Base-by-base conservation (phyloP, 2,797 vertebrate genomes). In the Helarctos malayanus region DNA sequence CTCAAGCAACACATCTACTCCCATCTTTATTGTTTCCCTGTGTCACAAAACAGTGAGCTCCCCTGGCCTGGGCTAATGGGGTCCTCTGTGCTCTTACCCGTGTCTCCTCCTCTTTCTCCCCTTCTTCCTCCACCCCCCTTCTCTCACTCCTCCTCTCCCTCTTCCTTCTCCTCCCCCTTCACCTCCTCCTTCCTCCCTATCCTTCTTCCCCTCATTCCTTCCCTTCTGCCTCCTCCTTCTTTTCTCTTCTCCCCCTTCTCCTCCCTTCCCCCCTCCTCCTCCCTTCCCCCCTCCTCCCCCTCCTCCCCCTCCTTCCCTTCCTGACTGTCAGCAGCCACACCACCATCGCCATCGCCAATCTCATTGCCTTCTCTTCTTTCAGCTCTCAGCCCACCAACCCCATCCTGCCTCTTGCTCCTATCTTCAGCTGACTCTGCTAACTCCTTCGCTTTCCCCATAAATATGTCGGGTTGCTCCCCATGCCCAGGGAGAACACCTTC, bases 371-470 rank as follows among this genome's bases (percentile, higher is more conserved):
- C 16, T 38, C 32, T 45, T 16, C 49, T 8, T 68, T 68, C 27
- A 6, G 35, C 2, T 3, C 0, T 54, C 47, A 0, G 11, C 11
- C n/a, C n/a, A 12, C 12, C 8, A 5, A 3, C 14, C 4, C 1
- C 35, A 15, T 15, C 27, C 14, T n/a, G 10, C 5, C 76, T 21
- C 45, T 78, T 15, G 23, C 41, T 35, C 3, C 13, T 13, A 1
- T 45, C 54, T 54, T 4, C 13, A 35, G 23, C 45, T 25, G 35
- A 10, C 29, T 63, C 35, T 18, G 1, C 13, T 0, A 3, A 15
- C 0, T 6, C n/a, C 52, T 52, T 41, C 88, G 12, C n/a, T 19
- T n/a, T 19, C 21, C 45, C n/a, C n/a, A 7, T 41, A 2, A 21
- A 68, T 3, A 14, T 3, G 5, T n/a, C 0, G 2, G 1, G 15